Evolutionary conservation across 2,888 invertebrate genomes (phyloP).

Genomic region (Hirtodrosophila histrioides): DNA sequence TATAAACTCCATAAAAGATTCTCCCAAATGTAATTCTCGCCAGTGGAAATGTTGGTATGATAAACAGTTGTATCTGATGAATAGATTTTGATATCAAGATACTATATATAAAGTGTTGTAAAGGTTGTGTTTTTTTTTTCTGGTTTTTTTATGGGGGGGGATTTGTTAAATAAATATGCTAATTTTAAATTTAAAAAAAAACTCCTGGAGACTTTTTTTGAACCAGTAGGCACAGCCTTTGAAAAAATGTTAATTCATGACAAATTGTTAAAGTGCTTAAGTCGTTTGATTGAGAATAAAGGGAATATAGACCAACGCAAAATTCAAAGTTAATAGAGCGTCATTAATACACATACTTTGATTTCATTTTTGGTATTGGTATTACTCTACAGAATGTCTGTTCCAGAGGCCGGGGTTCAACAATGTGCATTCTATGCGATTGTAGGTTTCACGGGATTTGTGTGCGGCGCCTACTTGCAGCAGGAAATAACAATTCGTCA

Average conservation of each 20-base stretch:
- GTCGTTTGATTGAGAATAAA: background rate
- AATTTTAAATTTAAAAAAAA: too few species aligned
- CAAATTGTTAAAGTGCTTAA: conserved; percentile 12
- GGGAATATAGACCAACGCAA: conserved; percentile 10
- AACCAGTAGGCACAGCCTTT: background rate
- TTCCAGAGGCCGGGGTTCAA: conserved; percentile 32
- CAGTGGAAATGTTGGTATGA: too few species aligned
- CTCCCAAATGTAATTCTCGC: too few species aligned
- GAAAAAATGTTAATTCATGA: background rate
- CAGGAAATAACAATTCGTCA: conserved; percentile 55
- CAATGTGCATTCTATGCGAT: conserved; percentile 50
- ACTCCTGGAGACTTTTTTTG: too few species aligned
- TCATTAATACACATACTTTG: background rate
- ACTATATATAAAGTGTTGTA: too few species aligned
- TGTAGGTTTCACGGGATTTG: conserved; percentile 55
- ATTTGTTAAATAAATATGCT: too few species aligned
- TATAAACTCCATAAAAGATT: too few species aligned
- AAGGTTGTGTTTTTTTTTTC: too few species aligned
- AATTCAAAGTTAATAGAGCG: conserved; percentile 36
- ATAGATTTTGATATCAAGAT: too few species aligned
- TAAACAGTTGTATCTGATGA: too few species aligned
- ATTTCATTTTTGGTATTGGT: too few species aligned
- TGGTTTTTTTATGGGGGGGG: too few species aligned
- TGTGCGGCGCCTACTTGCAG: conserved; percentile 60
- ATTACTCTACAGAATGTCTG: conserved; percentile 10